phyloP scores from a whole-genome alignment of 2,113 vertebrate genomes.

The Aramus guarauna region DNA sequence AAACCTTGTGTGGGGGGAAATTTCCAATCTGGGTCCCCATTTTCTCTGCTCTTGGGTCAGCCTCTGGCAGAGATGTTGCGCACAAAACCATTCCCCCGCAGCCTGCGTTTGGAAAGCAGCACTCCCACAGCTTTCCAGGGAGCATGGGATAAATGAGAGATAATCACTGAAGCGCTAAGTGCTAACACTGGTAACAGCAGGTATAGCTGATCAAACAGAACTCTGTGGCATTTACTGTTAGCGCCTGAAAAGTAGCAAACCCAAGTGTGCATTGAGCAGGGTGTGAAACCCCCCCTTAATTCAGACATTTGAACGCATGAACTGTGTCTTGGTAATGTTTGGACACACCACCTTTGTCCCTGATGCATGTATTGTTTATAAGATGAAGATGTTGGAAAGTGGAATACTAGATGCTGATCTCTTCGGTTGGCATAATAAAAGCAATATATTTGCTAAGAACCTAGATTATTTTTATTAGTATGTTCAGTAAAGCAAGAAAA shows the following conservation, averaged over 20 bases:
- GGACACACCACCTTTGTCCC: neutral
- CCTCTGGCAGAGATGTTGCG: neutral
- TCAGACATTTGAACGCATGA: fast-evolving
- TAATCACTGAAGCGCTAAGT: neutral
- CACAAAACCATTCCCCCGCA: neutral
- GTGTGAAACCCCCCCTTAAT: neutral
- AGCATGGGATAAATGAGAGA: neutral
- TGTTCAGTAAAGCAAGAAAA: neutral
- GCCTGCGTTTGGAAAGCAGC: neutral
- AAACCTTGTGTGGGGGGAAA: neutral
- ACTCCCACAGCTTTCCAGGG: neutral
- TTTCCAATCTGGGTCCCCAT: neutral
- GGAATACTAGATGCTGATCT: neutral
- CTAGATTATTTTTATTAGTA: neutral
- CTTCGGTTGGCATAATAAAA: neutral
- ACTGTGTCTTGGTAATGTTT: neutral
- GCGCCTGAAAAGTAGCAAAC: neutral
- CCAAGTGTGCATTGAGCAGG: neutral
- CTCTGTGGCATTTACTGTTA: neutral
- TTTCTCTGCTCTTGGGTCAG: neutral
- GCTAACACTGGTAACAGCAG: neutral
- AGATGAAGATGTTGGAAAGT: neutral
- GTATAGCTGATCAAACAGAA: neutral
- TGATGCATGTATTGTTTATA: fast-evolving
- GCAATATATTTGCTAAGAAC: neutral